Evolutionary conservation across 1,140 invertebrate species (phyloP), one percentile per base, ranked within the genome.

Genomic region (Portunus trituberculatus): DNA sequence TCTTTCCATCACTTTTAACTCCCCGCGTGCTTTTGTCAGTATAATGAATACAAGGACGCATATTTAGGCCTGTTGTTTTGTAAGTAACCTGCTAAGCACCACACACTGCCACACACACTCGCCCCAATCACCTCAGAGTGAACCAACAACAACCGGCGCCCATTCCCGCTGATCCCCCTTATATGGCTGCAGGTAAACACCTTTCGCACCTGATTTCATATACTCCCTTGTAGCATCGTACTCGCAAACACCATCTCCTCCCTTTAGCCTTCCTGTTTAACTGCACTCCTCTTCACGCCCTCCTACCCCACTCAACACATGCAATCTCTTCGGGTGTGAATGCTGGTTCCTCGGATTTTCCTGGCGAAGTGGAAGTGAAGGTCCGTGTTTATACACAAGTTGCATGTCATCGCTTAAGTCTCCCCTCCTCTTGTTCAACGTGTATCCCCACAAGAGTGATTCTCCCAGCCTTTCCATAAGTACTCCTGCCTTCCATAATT

Each of bases 261-360:
- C 39, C 39, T 59, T n/a, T 7, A n/a, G 25, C n/a, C 67, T 7
- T 20, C 67, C 67, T 76, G 67, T 20, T n/a, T n/a, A 76, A 76
- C 67, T n/a, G 20, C 20, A 3, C 67, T 76, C 67, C 20, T 76
- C 25, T 25, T 76, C 52, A n/a, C 67, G 67, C 67, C 20, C 67
- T n/a, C 67, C 25, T 76, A 25, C 67, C 16, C 67, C 1, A 76
- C 67, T 76, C 67, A 76, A 20, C 67, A 25, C 67, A 76, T 76
- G 67, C 67, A 76, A 76, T 76, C 67, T 76, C 67, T 76, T n/a
- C 67, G n/a, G 67, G 67, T 76, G 67, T 76, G 67, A 76, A 76
- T 76, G 6, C 67, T 76, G 20, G 20, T n/a, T 20, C 67, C 67
- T 76, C 67, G 67, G 67, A 25, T 76, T 76, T 76, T 76, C 67